Conservation (phyloP, 2,888 invertebrate species). For the Limenitis camilla region DNA sequence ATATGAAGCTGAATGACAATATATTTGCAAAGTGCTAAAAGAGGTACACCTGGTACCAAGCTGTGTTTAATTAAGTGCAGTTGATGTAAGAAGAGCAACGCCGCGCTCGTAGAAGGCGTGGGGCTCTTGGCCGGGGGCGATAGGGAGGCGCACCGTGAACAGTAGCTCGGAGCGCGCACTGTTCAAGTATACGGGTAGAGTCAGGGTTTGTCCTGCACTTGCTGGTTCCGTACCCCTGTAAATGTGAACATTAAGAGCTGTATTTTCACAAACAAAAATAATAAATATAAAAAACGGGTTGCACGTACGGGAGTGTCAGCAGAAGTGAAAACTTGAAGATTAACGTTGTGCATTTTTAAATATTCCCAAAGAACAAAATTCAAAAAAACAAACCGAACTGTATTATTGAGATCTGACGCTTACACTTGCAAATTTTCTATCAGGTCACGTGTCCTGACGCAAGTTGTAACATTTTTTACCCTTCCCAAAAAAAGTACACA, state of each 20-base stretch:
- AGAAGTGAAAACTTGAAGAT: too few species aligned
- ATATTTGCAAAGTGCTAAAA: background rate
- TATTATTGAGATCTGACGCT: too few species aligned
- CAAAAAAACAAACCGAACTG: too few species aligned
- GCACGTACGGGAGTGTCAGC: too few species aligned
- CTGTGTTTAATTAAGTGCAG: constrained; percentile 81
- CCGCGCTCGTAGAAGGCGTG: constrained; percentile 99
- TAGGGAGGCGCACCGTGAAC: constrained; percentile 95
- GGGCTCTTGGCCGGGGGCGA: constrained; percentile 91
- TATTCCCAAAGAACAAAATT: too few species aligned
- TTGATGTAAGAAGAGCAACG: constrained; percentile 96
- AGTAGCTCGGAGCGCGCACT: constrained; percentile 94
- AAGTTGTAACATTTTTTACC: too few species aligned
- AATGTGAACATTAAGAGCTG: background rate
- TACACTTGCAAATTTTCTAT: too few species aligned
- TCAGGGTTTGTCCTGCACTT: constrained; percentile 76
- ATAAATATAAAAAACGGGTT: too few species aligned
- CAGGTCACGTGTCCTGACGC: too few species aligned
- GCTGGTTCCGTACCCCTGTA: constrained; percentile 53
- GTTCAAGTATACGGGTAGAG: constrained; percentile 97
- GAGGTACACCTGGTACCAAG: background rate
- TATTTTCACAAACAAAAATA: background rate
- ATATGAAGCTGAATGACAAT: background rate
- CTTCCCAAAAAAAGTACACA: too few species aligned
- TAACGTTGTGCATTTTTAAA: too few species aligned